phyloP scores from a whole-genome alignment of 2,113 vertebrate species.

The Hyperopisus bebe region DNA sequence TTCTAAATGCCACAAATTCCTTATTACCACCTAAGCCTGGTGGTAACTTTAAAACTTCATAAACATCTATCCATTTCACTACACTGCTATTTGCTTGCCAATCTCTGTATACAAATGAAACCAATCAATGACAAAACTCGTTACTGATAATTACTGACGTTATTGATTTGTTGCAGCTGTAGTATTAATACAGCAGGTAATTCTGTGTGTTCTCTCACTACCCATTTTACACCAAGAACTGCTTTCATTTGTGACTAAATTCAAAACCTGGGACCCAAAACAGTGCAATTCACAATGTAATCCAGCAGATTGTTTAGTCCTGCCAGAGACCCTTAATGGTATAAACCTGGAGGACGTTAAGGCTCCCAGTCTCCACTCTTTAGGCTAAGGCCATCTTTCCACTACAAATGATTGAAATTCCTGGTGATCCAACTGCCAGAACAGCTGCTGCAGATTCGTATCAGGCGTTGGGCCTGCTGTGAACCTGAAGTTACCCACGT shows the following conservation, averaged over 20 bases:
- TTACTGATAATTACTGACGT: not conserved
- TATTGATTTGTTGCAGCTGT: not conserved
- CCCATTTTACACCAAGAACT: not conserved
- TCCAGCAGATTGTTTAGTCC: not conserved
- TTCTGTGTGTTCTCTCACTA: not conserved
- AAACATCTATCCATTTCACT: not conserved
- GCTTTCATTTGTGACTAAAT: not conserved
- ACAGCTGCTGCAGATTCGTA: not conserved
- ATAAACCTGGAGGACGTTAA: not conserved
- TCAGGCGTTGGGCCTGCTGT: not conserved
- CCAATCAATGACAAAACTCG: not conserved
- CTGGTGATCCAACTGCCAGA: not conserved
- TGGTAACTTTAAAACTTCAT: not conserved
- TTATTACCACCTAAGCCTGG: not conserved
- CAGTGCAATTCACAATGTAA: not conserved
- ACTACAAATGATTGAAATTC: not conserved
- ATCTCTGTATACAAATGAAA: not conserved
- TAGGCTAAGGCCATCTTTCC: not conserved
- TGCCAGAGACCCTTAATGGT: not conserved
- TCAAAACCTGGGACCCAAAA: not conserved
- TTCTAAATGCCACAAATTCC: not conserved
- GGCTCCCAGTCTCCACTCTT: not conserved
- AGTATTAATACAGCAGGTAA: not conserved
- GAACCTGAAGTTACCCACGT: not conserved
- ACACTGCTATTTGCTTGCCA: not conserved